phyloP scores from a whole-genome alignment of 2,797 vertebrate genomes.

The Myotis daubentonii region DNA sequence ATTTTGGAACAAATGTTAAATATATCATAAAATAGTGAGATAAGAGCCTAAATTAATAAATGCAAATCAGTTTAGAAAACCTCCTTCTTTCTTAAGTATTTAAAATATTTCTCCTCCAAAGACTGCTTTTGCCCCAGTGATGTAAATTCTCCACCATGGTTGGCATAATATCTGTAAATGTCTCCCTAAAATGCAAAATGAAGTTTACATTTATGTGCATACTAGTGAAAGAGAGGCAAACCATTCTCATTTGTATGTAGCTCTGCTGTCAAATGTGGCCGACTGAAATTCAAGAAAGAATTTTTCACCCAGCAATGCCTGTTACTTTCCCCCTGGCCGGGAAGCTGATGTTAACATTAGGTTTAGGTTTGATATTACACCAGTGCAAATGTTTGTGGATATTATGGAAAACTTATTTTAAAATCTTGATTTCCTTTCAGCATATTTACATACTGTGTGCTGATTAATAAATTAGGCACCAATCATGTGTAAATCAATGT shows the following conservation, averaged over 20 bases:
- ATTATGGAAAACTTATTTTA: constrained; percentile 82
- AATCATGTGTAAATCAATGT: constrained; percentile 82
- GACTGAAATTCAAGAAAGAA: constrained; percentile 24
- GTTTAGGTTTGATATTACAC: constrained; percentile 79
- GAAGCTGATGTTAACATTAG: constrained; percentile 71
- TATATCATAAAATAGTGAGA: neutral
- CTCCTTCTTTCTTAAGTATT: constrained; percentile 78
- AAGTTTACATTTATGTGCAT: constrained; percentile 73
- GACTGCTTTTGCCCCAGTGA: constrained; percentile 60
- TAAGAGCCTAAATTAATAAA: constrained; percentile 67
- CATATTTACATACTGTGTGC: constrained; percentile 81
- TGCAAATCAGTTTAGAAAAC: constrained; percentile 77
- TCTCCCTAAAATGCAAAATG: constrained; percentile 78
- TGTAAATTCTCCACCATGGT: constrained; percentile 69
- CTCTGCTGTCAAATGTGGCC: constrained; percentile 73
- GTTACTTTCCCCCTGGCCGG: constrained; percentile 66
- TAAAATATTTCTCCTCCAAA: constrained; percentile 78
- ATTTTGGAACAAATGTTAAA: constrained; percentile 52
- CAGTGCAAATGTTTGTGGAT: constrained; percentile 83
- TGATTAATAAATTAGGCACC: constrained; percentile 83
- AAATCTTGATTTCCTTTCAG: constrained; percentile 82
- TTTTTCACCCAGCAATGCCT: constrained; percentile 71
- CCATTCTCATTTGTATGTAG: constrained; percentile 66
- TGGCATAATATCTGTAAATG: constrained; percentile 76
- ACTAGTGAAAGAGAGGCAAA: constrained; percentile 60